phyloP scores from a whole-genome alignment of 2,888 invertebrate species.

The Stenotaenia linearis region DNA sequence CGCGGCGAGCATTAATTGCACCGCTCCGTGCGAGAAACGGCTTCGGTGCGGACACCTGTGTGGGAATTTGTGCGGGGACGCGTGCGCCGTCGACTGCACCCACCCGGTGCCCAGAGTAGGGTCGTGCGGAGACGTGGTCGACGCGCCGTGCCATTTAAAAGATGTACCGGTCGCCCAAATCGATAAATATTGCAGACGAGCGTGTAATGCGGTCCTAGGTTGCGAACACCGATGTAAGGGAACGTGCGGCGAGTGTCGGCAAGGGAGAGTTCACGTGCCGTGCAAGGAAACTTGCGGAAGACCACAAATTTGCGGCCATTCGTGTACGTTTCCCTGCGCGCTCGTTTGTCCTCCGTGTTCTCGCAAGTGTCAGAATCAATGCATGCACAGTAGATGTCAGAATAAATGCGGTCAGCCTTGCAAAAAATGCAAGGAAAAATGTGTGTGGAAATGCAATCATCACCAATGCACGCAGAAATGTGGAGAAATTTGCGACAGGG shows the following conservation, averaged over 20 bases:
- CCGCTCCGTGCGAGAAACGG: constrained; percentile 40
- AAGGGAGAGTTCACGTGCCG: constrained; percentile 45
- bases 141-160: background rate
- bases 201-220: constrained; percentile 39
- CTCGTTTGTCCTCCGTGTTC: constrained; percentile 46
- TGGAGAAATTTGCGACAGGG: constrained; percentile 45
- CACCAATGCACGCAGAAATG: constrained; percentile 44
- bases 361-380: constrained; percentile 43
- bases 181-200: constrained; percentile 37
- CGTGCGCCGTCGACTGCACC: constrained; percentile 35
- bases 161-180: background rate
- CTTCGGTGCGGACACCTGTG: constrained; percentile 43
- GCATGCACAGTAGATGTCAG: constrained; percentile 43
- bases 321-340: constrained; percentile 45
- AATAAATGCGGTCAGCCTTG: constrained; percentile 43
- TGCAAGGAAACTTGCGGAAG: constrained; percentile 44
- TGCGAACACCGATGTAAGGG: constrained; percentile 45
- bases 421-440: constrained; percentile 44
- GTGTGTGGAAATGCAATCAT: constrained; percentile 45
- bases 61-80: constrained; percentile 31
- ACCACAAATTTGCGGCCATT: constrained; percentile 46
- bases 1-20: constrained; percentile 38
- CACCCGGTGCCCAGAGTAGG: constrained; percentile 35
- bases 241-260: constrained; percentile 45
- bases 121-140: constrained; percentile 32